Base-by-base conservation (phyloP, 2,797 vertebrate species). In the Oreonectes daqikongensis region DNA sequence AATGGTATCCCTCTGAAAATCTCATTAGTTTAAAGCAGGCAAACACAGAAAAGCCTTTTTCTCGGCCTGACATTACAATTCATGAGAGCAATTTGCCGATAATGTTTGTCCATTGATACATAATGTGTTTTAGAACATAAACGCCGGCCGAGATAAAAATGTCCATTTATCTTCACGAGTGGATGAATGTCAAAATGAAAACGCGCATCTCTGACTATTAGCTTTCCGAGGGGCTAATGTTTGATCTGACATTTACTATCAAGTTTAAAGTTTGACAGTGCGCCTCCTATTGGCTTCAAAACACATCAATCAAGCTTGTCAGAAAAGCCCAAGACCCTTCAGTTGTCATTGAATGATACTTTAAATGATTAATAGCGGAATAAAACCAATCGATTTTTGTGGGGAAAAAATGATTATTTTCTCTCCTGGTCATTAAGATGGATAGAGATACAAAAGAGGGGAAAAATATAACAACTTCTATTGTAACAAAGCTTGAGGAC, bases 251-350 rank as follows among this genome's bases (percentile, higher is more conserved):
- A 76, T 80, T 77, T 76, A 48, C 66, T 80, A 59, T 76, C 60
- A 78, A 70, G 65, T 80, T 83, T 87, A 88, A 80, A 83, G 82
- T 88, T 86, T 88, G 89, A 88, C 89, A 84, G 79, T 59, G 48
- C 1, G 38, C 79, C 85, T 86, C 81, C 67, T 78, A 60, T 66
- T 67, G 78, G 84, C 85, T 89, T 90, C 87, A 89, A 90, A 91
- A 90, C 88, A 90, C 90, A 92, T 92, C 91, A 90, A 90, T 93
- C 91, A 90, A 83, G 80, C 63, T 82, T 79, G 85, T 91, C 92
- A 90, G 79, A 86, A 85, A 69, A 87, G 88, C 84, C 88, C 88
- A 59, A 81, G 89, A 89, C 86, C 87, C 90, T 90, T 88, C 79
- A 79, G 86, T 87, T 90, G 88, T 91, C 89, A 91, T 82, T 79